Base-by-base conservation (phyloP, 1,140 invertebrate species). In the Diorhabda sublineata region DNA sequence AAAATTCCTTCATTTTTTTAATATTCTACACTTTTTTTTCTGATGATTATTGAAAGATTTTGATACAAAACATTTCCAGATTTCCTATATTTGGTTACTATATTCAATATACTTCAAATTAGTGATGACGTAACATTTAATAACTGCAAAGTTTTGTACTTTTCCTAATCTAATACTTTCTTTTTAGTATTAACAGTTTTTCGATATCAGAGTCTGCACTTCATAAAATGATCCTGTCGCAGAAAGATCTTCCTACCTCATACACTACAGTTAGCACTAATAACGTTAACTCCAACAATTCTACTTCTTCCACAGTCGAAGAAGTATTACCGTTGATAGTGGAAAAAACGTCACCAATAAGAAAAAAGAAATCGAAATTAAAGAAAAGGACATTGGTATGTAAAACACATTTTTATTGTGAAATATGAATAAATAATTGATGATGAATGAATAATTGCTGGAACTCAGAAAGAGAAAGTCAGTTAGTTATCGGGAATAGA, bases 191-290 rank as follows among this genome's bases (percentile, higher is more conserved):
- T 43, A 80, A 73, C 73, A 88, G 74, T 82, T 89, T 84, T 73
- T 94, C 92, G 0, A 93, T 93, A 74, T 95, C 93, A 0, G 93
- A 96, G 82, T 93, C 92, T 1, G 93, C 93, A 8, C 82, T 96
- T 8, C 88, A 95, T 79, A 88, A 90, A 11, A 82, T 93, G 41
- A 81, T 82, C 60, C 83, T 80, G 42, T 82, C 77, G 58, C 82
- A 80, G 44, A 80, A 81, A 66, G 81, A 80, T 47, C 83, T 81
- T 9, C 45, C 67, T 62, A 75, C 81, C 78, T n/a, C 83, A 11
- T 81, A 83, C 4, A 47, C 67, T 62, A 86, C 84, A 75, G 81
- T 80, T 3, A 85, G 81, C 58, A 85, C 82, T 63, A 72, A 76
- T 59, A 71, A 70, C 61, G 52, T 78, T 56, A 73, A 85, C 81